phyloP scores from a whole-genome alignment of 2,113 vertebrate genomes.

The Indicator maculatus region DNA sequence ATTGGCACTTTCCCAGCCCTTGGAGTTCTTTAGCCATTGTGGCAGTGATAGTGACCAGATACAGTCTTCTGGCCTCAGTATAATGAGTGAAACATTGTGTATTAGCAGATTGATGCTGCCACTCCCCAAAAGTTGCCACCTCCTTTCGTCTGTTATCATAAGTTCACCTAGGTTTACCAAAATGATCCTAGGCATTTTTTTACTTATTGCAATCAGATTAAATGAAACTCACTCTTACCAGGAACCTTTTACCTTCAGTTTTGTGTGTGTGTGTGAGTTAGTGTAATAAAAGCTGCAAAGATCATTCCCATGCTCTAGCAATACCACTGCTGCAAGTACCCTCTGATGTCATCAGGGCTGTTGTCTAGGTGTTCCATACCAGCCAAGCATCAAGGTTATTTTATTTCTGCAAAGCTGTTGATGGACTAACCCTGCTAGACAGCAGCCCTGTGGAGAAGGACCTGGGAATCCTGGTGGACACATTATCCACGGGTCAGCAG shows the following conservation, averaged over 20 bases:
- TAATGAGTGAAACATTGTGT: too few species aligned
- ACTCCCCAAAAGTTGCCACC: too few species aligned
- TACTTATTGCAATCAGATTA: background rate
- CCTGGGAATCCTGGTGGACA: too few species aligned
- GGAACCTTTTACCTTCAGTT: background rate
- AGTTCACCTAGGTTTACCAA: too few species aligned
- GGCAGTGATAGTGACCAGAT: too few species aligned
- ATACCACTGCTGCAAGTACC: background rate
- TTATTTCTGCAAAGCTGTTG: background rate
- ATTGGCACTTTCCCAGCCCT: background rate
- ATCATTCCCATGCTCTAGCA: background rate
- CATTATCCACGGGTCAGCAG: too few species aligned
- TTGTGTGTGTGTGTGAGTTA: background rate
- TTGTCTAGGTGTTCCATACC: background rate
- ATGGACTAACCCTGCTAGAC: background rate
- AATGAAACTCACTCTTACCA: background rate
- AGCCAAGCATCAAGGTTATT: background rate
- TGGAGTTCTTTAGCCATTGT: background rate
- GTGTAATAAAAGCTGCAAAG: too few species aligned
- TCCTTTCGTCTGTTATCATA: too few species aligned
- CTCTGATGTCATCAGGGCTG: background rate
- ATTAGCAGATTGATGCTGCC: too few species aligned
- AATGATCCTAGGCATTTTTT: too few species aligned
- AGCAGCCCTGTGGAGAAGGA: too few species aligned
- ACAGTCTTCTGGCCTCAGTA: too few species aligned